A percentile compares a stretch with the other conserved stretches of the same genome.
phyloP scores from a whole-genome alignment of 1,140 invertebrate genomes.

The Eumeta japonica region DNA sequence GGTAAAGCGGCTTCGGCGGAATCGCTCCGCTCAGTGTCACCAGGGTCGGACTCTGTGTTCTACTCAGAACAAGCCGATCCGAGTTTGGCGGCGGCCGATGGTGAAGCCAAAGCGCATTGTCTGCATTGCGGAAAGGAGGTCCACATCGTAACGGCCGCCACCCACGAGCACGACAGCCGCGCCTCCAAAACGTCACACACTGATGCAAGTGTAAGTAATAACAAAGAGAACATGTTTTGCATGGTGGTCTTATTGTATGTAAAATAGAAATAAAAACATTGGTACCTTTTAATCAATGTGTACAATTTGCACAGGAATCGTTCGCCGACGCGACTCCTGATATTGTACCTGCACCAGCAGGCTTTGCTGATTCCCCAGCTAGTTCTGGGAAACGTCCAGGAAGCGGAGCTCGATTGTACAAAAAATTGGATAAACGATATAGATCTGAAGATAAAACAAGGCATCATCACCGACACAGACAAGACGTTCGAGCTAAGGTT shows the following conservation, averaged over 20 bases:
- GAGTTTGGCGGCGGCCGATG: constrained; percentile 29
- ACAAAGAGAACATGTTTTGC: constrained; percentile 19
- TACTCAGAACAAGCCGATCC: constrained; percentile 74
- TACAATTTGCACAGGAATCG: constrained; percentile 31
- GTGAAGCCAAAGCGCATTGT: constrained; percentile 62
- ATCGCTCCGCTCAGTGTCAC: constrained; percentile 78
- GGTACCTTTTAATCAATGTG: background rate
- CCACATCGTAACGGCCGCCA: constrained; percentile 56
- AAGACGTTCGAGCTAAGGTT: constrained; percentile 73
- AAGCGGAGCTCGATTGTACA: constrained; percentile 65
- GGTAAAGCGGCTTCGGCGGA: constrained; percentile 83
- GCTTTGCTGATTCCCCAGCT: constrained; percentile 81
- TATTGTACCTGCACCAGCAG: constrained; percentile 82
- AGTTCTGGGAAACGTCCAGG: constrained; percentile 48
- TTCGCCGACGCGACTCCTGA: constrained; percentile 64
- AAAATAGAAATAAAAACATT: background rate
- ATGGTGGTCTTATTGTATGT: constrained; percentile 3
- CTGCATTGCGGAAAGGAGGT: constrained; percentile 79
- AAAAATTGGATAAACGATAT: constrained; percentile 79
- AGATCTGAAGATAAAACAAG: constrained; percentile 75
- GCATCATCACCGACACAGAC: constrained; percentile 65
- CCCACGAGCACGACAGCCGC: constrained; percentile 47
- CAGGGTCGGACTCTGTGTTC: constrained; percentile 85
- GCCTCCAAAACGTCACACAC: constrained; percentile 51
- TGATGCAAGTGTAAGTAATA: constrained; percentile 31